Evolutionary conservation across 2,888 invertebrate species (phyloP).

Genomic region (Ferrisia virgata): DNA sequence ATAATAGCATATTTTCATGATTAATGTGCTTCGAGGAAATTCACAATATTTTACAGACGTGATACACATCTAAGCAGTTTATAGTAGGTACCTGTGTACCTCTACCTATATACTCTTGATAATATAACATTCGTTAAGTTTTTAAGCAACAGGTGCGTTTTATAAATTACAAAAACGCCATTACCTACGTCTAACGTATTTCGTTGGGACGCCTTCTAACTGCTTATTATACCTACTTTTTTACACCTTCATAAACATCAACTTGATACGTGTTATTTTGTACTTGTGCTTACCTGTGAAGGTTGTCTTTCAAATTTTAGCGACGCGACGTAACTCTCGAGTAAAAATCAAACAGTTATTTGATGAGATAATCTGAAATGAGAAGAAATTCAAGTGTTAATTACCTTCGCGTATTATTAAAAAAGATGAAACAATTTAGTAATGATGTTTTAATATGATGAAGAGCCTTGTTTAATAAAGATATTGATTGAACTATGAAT

Average conservation of each 20-base stretch:
- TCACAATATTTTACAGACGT: background rate
- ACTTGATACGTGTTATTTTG: background rate
- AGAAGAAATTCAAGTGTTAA: no score
- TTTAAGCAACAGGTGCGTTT: constrained; percentile 6
- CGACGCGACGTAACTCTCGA: background rate
- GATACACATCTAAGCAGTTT: background rate
- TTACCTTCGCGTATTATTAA: no score
- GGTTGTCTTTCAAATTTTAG: background rate
- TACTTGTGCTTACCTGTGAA: background rate
- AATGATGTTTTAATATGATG: no score
- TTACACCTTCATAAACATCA: background rate
- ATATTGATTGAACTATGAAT: no score
- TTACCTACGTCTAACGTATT: background rate
- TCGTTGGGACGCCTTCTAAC: background rate
- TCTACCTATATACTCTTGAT: background rate
- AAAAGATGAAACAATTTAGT: no score
- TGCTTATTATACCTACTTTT: background rate
- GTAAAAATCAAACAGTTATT: background rate
- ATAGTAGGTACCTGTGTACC: no score
- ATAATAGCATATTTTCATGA: background rate
- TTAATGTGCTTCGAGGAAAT: background rate
- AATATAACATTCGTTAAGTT: background rate
- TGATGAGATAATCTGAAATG: background rate
- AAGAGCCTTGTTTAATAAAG: no score
- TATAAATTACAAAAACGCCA: background rate